Evolutionary conservation across 2,797 vertebrate genomes (phyloP).

Genomic region (Nannoperca obscura): DNA sequence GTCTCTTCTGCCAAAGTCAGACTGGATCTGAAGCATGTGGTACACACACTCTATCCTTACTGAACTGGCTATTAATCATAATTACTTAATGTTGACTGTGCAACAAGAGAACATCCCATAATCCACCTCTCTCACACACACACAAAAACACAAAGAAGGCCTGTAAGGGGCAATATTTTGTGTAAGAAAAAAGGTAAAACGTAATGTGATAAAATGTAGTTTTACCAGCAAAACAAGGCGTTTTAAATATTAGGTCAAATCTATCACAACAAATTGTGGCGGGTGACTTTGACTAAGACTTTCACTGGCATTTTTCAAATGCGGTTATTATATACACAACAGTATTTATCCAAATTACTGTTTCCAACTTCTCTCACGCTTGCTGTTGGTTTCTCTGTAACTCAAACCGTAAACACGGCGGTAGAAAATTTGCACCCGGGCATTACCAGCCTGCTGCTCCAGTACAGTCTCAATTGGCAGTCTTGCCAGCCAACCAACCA

Average conservation of each 20-base stretch:
- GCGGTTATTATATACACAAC: background rate
- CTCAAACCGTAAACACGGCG: constrained; percentile 9
- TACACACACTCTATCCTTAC: background rate
- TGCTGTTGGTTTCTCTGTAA: background rate
- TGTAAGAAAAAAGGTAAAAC: background rate
- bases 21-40: constrained; percentile 7
- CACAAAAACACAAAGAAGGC: background rate
- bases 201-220: background rate
- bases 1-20: background rate
- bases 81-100: constrained; percentile 19
- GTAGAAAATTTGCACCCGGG: constrained; percentile 37
- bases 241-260: background rate
- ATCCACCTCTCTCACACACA: background rate
- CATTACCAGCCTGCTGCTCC: constrained; percentile 41
- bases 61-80: constrained; percentile 11
- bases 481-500: constrained; percentile 23
- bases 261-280: background rate
- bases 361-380: background rate
- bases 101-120: constrained; percentile 18
- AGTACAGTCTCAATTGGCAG: constrained; percentile 24
- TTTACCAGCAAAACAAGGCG: background rate
- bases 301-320: constrained; percentile 2
- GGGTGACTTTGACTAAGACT: background rate
- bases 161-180: background rate
- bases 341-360: constrained; percentile 2